Percentiles rank a stretch among this genome's conserved stretches.
These are phyloP conservation scores for Catagonus wagneri DNA, from an alignment of 2,113 vertebrate genomes.

Conservation along the genomic window DNA sequence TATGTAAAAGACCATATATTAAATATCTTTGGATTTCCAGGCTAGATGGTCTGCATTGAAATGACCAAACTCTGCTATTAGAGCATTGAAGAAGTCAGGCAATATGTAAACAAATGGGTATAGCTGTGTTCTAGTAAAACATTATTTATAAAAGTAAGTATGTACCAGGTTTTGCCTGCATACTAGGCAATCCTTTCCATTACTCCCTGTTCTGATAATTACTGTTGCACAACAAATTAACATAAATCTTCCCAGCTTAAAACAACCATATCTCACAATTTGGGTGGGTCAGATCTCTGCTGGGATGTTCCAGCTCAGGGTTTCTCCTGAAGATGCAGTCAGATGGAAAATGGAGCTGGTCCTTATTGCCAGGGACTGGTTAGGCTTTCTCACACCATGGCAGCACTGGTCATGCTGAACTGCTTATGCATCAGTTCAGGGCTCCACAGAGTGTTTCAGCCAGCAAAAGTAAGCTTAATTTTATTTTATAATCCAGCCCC, in stretches of 20 bases:
- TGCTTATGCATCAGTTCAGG: background rate
- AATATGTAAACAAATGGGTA: background rate
- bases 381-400: background rate
- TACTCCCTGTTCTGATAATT: background rate
- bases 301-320: background rate
- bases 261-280: background rate
- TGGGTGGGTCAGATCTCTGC: background rate
- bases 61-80: background rate
- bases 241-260: background rate
- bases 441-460: rapidly evolving
- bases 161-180: background rate
- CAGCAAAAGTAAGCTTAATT: background rate
- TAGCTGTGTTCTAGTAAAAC: background rate
- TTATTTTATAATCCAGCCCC: background rate
- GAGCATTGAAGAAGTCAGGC: background rate
- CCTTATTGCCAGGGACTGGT: rapidly evolving
- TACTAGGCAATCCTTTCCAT: background rate
- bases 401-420: rapidly evolving
- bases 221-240: background rate
- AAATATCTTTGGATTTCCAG: background rate
- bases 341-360: no score
- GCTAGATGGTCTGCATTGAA: background rate
- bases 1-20: background rate
- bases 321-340: background rate
- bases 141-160: background rate